Conservation (phyloP, 2,113 vertebrate species). For the Peucedramus taeniatus region DNA sequence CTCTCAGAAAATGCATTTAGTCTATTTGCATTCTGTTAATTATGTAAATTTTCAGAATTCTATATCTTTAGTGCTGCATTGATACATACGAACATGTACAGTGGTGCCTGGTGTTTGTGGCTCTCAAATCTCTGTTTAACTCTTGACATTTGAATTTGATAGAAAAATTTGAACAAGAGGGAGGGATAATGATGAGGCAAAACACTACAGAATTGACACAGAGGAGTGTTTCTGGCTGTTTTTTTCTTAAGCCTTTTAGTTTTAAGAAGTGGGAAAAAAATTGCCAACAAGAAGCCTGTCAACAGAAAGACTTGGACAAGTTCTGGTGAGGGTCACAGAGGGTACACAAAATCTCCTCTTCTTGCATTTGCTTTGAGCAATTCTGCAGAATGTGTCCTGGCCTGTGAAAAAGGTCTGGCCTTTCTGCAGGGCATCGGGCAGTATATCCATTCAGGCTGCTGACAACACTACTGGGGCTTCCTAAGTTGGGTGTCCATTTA, state of each 20-base stretch:
- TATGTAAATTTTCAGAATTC: not conserved
- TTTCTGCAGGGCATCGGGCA: not conserved
- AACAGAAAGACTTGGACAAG: not conserved
- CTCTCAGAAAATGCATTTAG: not conserved
- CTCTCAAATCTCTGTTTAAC: not conserved
- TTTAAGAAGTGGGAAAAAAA: not conserved
- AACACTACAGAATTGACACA: not conserved
- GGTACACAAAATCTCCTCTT: not conserved
- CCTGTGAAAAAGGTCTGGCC: not conserved
- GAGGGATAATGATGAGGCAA: not conserved
- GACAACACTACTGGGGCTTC: not conserved
- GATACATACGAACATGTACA: not conserved
- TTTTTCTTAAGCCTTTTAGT: not conserved
- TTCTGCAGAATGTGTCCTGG: not conserved
- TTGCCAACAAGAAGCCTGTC: not conserved
- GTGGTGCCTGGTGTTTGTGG: not conserved
- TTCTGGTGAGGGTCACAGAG: not conserved
- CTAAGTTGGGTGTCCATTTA: not conserved
- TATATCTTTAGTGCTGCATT: not conserved
- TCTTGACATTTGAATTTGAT: not conserved
- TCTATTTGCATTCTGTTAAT: not conserved
- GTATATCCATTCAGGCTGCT: not conserved
- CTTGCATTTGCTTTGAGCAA: not conserved
- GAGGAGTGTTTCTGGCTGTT: not conserved
- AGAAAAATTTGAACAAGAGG: not conserved